These are phyloP conservation scores for Drosophila pandora DNA, from an alignment of 1,140 invertebrate genomes.

Conservation along the genomic window DNA sequence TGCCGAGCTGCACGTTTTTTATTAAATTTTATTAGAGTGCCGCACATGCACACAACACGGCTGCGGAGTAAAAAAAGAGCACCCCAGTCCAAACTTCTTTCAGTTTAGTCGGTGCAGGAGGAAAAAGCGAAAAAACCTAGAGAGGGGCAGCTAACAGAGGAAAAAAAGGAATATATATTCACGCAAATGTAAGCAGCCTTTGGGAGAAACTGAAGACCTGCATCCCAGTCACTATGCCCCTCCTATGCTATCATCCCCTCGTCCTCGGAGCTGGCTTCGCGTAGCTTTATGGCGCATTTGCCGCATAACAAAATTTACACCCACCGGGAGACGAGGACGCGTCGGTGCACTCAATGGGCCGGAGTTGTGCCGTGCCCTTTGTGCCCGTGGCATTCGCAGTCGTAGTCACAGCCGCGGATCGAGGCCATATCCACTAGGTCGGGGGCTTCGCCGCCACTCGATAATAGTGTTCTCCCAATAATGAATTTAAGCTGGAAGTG, in stretches of 20 bases:
- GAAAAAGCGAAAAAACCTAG: conserved; percentile 3
- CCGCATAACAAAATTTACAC: conserved; percentile 78
- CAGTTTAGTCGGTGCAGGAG: not conserved
- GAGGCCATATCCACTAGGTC: conserved; percentile 34
- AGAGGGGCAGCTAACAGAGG: conserved; percentile 11
- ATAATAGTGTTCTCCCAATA: conserved; percentile 31
- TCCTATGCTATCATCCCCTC: conserved; percentile 1
- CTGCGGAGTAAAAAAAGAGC: not conserved
- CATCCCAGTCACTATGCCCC: conserved; percentile 1
- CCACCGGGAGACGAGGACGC: conserved; percentile 48
- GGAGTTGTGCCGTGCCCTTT: conserved; percentile 27
- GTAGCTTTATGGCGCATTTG: conserved; percentile 75
- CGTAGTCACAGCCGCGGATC: conserved; percentile 10
- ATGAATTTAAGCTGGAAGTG: conserved; percentile 39
- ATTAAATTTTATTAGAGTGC: conserved; percentile 80
- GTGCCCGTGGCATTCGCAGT: conserved; percentile 12
- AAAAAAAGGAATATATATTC: conserved; percentile 33
- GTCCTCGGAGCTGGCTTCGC: conserved; percentile 9
- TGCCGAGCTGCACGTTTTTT: conserved; percentile 76
- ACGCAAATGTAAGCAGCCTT: conserved; percentile 58
- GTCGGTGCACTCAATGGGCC: conserved; percentile 46
- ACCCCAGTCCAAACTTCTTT: conserved; percentile 33
- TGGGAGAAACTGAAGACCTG: conserved; percentile 42
- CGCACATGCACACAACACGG: conserved; percentile 56
- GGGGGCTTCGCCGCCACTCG: conserved; percentile 20